These are phyloP conservation scores for Apocrypta bakeri DNA, from an alignment of 1,140 invertebrate species.

Conservation along the genomic window DNA sequence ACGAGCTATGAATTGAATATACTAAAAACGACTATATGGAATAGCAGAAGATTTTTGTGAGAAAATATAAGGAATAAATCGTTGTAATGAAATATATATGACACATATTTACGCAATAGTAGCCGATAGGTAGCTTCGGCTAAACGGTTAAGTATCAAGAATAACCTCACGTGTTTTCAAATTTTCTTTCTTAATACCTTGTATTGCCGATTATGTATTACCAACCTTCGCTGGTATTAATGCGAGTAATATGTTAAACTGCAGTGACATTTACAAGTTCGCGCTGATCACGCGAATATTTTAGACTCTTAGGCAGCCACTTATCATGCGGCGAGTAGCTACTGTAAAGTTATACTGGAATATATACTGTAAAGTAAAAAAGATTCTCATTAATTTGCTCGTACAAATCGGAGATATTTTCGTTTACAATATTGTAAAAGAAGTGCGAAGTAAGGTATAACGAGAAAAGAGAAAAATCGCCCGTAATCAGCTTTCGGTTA, in stretches of 20 bases:
- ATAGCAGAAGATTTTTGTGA: too few relatives aligned
- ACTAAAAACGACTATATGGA: too few relatives aligned
- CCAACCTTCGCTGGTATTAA: slow-evolving; percentile 68
- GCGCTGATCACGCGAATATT: slow-evolving; percentile 63
- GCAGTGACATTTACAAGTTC: slow-evolving; percentile 68
- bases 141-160: too few relatives aligned
- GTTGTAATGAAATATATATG: too few relatives aligned
- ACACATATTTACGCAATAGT: not conserved
- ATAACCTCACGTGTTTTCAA: slow-evolving; percentile 25
- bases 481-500: slow-evolving; percentile 72
- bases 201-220: slow-evolving; percentile 64
- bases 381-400: not conserved
- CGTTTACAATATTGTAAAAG: not conserved
- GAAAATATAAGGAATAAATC: too few relatives aligned
- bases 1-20: too few relatives aligned
- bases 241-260: slow-evolving; percentile 70
- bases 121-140: not conserved
- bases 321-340: too few relatives aligned
- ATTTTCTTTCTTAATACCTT: slow-evolving; percentile 42
- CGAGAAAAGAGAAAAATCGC: slow-evolving; percentile 17
- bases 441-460: slow-evolving; percentile 40
- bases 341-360: not conserved
- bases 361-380: not conserved
- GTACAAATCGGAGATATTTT: not conserved
- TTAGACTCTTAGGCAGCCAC: slow-evolving; percentile 49